phyloP scores from a whole-genome alignment of 1,140 invertebrate genomes.

The Drosophila funebris region DNA sequence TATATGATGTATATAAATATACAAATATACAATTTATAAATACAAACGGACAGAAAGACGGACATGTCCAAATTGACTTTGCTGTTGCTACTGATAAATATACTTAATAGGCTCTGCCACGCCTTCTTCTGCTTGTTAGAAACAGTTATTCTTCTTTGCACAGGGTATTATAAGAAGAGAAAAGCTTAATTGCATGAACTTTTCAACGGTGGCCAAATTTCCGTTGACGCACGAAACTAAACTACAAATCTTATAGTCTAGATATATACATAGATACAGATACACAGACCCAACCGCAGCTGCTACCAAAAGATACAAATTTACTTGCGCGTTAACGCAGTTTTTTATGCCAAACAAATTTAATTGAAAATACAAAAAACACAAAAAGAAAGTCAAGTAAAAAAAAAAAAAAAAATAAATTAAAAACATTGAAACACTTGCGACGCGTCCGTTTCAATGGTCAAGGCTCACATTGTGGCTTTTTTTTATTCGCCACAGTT shows the following conservation, averaged over 20 bases:
- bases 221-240: slow-evolving; percentile 71
- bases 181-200: slow-evolving; percentile 52
- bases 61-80: too few species aligned
- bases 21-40: too few species aligned
- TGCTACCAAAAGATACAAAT: slow-evolving; percentile 10
- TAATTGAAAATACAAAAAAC: slow-evolving; percentile 52
- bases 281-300: not conserved
- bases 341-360: slow-evolving; percentile 62
- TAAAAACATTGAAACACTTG: slow-evolving; percentile 38
- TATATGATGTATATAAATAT: too few species aligned
- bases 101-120: too few species aligned
- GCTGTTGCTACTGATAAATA: too few species aligned
- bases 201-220: slow-evolving; percentile 50
- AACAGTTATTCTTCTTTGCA: too few species aligned
- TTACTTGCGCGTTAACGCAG: slow-evolving; percentile 43
- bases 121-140: too few species aligned
- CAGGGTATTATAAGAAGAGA: not conserved
- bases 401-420: slow-evolving; percentile 21
- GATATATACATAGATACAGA: slow-evolving; percentile 19
- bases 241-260: slow-evolving; percentile 22
- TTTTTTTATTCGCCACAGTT: slow-evolving; percentile 59
- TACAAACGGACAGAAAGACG: too few species aligned
- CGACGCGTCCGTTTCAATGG: slow-evolving; percentile 49
- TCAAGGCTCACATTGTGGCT: slow-evolving; percentile 57
- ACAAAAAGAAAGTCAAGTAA: slow-evolving; percentile 24